Conservation (phyloP, 2,113 vertebrate genomes). For the Canis aureus region DNA sequence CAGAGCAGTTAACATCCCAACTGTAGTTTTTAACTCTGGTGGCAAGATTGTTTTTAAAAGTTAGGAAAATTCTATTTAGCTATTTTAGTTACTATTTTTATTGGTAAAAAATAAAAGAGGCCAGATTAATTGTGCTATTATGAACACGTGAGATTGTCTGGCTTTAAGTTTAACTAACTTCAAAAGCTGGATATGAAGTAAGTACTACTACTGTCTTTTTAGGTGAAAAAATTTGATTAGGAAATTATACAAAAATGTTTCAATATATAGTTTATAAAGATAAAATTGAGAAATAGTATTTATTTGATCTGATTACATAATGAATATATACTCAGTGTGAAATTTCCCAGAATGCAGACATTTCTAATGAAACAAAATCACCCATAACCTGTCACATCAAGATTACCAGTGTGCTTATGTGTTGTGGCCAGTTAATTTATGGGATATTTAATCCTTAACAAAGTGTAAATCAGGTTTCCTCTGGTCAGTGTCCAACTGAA, state of each 20-base stretch:
- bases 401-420: neutral
- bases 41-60: neutral
- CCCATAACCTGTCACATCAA: neutral
- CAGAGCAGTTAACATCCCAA: neutral
- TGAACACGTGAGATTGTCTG: neutral
- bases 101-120: neutral
- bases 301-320: neutral
- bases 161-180: neutral
- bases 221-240: neutral
- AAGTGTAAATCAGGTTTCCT: neutral
- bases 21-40: neutral
- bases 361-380: neutral
- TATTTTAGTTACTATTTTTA: slow-evolving; percentile 7
- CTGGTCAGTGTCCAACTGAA: neutral
- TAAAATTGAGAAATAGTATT: neutral
- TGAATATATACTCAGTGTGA: neutral
- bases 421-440: neutral
- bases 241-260: neutral
- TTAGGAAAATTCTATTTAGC: neutral
- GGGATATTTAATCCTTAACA: neutral
- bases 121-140: neutral
- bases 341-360: neutral
- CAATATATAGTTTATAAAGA: neutral
- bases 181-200: neutral
- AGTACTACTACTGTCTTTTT: neutral